Percentiles rank a stretch among this genome's conserved stretches.
Conservation (phyloP, 1,140 invertebrate genomes). For the Medauroidea extradentata region DNA sequence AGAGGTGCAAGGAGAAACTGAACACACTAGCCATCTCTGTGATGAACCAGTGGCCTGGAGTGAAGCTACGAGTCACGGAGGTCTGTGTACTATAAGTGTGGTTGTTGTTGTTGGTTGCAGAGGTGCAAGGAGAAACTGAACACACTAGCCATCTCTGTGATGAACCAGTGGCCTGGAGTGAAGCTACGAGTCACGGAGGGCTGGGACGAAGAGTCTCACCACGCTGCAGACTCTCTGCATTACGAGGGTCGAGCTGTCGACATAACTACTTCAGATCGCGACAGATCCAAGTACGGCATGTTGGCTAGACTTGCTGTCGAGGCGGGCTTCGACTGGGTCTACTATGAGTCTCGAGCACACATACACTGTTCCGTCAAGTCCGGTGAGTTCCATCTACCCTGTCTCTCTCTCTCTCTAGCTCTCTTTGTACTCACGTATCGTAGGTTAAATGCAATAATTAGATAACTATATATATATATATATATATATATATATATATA, state of each 20-base stretch:
- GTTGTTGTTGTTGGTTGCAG: too few relatives aligned
- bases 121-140: slow-evolving; percentile 93
- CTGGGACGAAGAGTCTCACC: slow-evolving; percentile 86
- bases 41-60: slow-evolving; percentile 96
- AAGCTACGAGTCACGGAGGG: slow-evolving; percentile 86
- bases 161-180: slow-evolving; percentile 97
- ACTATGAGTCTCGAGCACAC: slow-evolving; percentile 89
- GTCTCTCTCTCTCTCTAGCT: too few relatives aligned
- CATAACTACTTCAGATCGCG: slow-evolving; percentile 89
- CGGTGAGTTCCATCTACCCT: slow-evolving; percentile 62
- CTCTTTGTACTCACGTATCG: too few relatives aligned
- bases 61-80: slow-evolving; percentile 87
- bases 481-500: too few relatives aligned
- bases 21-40: slow-evolving; percentile 93
- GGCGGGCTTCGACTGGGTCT: slow-evolving; percentile 98
- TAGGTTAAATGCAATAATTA: too few relatives aligned
- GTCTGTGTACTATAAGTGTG: slow-evolving; percentile 65
- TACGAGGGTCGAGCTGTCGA: slow-evolving; percentile 95
- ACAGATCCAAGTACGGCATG: slow-evolving; percentile 92
- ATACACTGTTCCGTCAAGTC: slow-evolving; percentile 98
- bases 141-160: slow-evolving; percentile 90
- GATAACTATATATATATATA: too few relatives aligned
- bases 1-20: slow-evolving; percentile 94
- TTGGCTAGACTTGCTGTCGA: slow-evolving; percentile 91
- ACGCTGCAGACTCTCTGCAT: slow-evolving; percentile 79